Percentiles rank a stretch among this genome's conserved stretches.
Evolutionary conservation across 2,888 invertebrate species (phyloP).

Genomic region (Cephus spinipes): DNA sequence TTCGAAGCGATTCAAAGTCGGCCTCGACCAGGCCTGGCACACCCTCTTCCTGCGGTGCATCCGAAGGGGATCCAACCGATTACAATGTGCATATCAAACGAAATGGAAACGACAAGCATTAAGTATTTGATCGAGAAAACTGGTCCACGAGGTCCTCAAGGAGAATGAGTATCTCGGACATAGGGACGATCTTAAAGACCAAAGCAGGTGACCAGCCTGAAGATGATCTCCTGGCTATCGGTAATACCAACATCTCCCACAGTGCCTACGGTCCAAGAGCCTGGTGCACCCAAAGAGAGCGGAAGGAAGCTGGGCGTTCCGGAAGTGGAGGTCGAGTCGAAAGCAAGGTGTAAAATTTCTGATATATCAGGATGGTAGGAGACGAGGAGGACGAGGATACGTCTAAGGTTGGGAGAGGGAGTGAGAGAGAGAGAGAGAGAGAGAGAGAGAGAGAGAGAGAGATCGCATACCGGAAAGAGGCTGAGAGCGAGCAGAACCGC

Average conservation of each 20-base stretch:
- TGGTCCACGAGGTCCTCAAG: neutral
- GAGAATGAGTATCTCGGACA: slow-evolving; percentile 13
- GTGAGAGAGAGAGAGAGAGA: slow-evolving; percentile 8
- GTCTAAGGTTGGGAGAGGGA: neutral
- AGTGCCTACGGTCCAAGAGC: neutral
- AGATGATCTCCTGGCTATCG: neutral
- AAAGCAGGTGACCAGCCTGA: slow-evolving; percentile 19
- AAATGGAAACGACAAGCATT: neutral
- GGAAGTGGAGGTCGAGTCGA: neutral
- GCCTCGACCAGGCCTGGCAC: neutral
- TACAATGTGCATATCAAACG: neutral
- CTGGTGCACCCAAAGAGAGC: neutral
- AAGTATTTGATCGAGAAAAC: neutral
- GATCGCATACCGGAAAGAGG: slow-evolving; percentile 21
- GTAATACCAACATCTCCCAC: neutral
- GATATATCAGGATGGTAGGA: neutral
- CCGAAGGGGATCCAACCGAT: neutral
- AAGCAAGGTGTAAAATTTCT: neutral
- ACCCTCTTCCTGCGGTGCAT: neutral
- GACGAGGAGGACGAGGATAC: slow-evolving; percentile 15
- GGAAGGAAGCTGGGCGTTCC: neutral
- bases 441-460: slow-evolving; percentile 14
- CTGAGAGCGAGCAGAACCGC: slow-evolving; percentile 40
- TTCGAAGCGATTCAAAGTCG: neutral
- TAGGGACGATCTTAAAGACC: slow-evolving; percentile 12